These are phyloP conservation scores for Pseudomyrmex cubaensis DNA, from an alignment of 1,140 invertebrate species.

Conservation along the genomic window DNA sequence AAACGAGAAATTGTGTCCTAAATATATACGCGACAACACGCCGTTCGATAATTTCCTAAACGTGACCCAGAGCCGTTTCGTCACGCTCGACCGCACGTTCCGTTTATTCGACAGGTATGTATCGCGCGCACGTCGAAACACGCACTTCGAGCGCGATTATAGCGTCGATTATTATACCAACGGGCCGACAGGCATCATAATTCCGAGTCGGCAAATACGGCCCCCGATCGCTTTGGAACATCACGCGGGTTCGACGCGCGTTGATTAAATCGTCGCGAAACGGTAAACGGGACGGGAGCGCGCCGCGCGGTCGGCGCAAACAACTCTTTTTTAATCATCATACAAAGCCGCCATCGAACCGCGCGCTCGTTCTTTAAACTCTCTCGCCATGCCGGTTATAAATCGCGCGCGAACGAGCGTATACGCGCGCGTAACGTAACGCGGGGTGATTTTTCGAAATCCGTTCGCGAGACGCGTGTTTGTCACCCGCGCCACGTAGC, in stretches of 20 bases:
- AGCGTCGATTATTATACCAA: slow-evolving; percentile 30
- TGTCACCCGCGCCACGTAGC: slow-evolving; percentile 61
- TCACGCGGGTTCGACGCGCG: slow-evolving; percentile 42
- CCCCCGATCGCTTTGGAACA: slow-evolving; percentile 45
- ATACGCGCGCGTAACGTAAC: background rate
- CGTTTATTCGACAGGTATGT: slow-evolving; percentile 15
- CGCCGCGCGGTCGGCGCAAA: slow-evolving; percentile 40
- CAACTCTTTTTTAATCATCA: slow-evolving; percentile 69
- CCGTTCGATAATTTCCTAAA: slow-evolving; percentile 34
- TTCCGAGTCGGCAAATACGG: slow-evolving; percentile 15
- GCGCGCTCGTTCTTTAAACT: slow-evolving; percentile 63
- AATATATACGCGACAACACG: slow-evolving; percentile 13
- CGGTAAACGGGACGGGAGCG: slow-evolving; percentile 10
- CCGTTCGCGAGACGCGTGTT: slow-evolving; percentile 49
- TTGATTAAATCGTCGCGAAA: slow-evolving; percentile 65
- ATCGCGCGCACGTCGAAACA: background rate
- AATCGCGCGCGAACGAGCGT: slow-evolving; percentile 21
- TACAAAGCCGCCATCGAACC: slow-evolving; percentile 50
- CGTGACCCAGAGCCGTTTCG: background rate
- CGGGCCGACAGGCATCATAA: background rate
- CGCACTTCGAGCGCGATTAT: slow-evolving; percentile 18
- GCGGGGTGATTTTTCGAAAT: slow-evolving; percentile 58
- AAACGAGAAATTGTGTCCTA: background rate
- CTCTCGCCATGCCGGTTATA: slow-evolving; percentile 35
- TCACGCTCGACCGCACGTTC: background rate